These are phyloP conservation scores for Jordanella pulchra DNA, from an alignment of 2,797 vertebrate species.

Conservation along the genomic window DNA sequence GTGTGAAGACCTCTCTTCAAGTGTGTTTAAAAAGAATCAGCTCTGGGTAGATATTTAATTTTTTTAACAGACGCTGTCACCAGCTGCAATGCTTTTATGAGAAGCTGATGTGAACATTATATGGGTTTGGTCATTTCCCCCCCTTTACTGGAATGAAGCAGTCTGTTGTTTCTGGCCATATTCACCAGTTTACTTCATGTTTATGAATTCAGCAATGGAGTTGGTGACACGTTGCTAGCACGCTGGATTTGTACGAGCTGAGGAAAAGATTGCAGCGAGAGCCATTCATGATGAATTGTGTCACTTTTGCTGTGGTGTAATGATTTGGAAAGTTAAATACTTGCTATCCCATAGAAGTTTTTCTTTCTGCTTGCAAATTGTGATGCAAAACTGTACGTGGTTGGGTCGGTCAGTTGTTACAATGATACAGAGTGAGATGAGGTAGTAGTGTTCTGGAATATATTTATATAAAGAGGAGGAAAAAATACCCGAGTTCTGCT, in stretches of 20 bases:
- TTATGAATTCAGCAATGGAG: conserved; percentile 48
- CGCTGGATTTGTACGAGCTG: conserved; percentile 30
- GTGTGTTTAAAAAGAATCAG: conserved; percentile 51
- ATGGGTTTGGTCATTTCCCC: conserved; percentile 5
- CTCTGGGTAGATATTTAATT: conserved; percentile 26
- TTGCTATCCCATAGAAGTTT: conserved; percentile 27
- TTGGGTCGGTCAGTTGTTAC: conserved; percentile 51
- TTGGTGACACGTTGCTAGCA: conserved; percentile 50
- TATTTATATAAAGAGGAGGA: conserved; percentile 64
- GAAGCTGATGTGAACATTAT: conserved; percentile 31
- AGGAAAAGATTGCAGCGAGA: conserved; percentile 35
- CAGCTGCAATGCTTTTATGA: conserved; percentile 1
- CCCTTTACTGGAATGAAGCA: conserved; percentile 28
- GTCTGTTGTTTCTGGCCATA: conserved; percentile 55
- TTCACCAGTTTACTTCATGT: conserved; percentile 20
- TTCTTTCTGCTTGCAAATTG: conserved; percentile 35
- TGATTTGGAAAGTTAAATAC: conserved; percentile 46
- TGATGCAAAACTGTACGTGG: conserved; percentile 50
- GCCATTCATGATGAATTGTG: conserved; percentile 55
- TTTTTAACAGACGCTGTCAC: conserved; percentile 40
- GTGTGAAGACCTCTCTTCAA: conserved; percentile 50
- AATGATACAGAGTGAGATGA: conserved; percentile 62
- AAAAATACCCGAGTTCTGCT: conserved; percentile 62
- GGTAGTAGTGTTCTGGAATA: conserved; percentile 70
- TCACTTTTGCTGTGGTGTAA: conserved; percentile 46